These are phyloP conservation scores for Tauraco erythrolophus DNA, from an alignment of 2,113 vertebrate genomes.

Conservation along the genomic window DNA sequence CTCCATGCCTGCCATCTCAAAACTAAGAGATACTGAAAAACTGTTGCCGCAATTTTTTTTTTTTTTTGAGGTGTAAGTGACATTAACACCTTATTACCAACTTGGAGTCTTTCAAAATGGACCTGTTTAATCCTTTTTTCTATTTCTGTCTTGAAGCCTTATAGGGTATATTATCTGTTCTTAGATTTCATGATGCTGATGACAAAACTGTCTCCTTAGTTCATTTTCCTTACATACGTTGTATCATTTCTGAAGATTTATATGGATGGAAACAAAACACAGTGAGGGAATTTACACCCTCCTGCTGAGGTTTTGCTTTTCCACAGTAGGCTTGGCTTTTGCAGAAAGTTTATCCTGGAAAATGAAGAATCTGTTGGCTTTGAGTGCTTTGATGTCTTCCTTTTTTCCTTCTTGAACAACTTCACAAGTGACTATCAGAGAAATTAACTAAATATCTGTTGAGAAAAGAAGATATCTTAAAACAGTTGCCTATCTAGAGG, in stretches of 20 bases:
- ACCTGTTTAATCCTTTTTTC: neutral
- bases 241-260: neutral
- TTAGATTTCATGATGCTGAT: neutral
- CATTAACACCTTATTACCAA: neutral
- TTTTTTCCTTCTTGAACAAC: neutral
- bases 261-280: neutral
- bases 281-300: neutral
- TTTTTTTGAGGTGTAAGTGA: neutral
- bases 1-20: neutral
- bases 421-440: neutral
- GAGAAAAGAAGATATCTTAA: neutral
- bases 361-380: constrained; percentile 9
- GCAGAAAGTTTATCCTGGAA: neutral
- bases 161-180: neutral
- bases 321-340: neutral
- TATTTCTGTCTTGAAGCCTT: neutral
- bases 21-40: neutral
- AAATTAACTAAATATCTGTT: neutral
- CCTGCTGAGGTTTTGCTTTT: constrained; percentile 19
- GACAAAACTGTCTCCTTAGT: neutral
- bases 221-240: neutral
- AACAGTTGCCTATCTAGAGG: neutral
- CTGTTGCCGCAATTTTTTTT: neutral
- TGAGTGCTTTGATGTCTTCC: neutral
- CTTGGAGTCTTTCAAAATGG: neutral